Percentiles rank a stretch among this genome's conserved stretches.
Evolutionary conservation across 2,797 vertebrate genomes (phyloP).

Genomic region (Pangasius larnaudii): DNA sequence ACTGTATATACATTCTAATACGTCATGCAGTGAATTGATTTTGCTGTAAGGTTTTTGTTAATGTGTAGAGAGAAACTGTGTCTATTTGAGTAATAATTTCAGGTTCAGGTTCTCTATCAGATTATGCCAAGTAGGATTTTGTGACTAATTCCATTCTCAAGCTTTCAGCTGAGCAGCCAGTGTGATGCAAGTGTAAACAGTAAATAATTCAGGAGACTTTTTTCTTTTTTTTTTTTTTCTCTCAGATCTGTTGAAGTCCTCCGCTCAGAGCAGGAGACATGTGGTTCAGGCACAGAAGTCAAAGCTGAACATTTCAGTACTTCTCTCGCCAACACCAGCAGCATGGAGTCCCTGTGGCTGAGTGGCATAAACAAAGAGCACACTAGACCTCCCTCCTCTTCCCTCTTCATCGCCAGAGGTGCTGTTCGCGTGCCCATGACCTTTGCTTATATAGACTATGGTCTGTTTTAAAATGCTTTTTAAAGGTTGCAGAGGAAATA

Average conservation of each 20-base stretch:
- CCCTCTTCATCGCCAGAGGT: constrained; percentile 69
- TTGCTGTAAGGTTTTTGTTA: neutral
- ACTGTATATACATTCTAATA: neutral
- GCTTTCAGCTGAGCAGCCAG: constrained; percentile 14
- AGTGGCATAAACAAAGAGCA: constrained; percentile 63
- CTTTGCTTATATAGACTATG: constrained; percentile 51
- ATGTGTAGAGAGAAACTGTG: neutral
- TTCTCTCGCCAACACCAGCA: constrained; percentile 55
- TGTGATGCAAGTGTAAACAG: constrained; percentile 31
- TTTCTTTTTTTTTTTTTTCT: neutral
- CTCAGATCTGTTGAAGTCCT: constrained; percentile 60
- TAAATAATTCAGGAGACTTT: constrained; percentile 33
- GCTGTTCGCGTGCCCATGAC: constrained; percentile 52
- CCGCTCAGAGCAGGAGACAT: constrained; percentile 62
- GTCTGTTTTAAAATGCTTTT: constrained; percentile 51
- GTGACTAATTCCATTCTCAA: constrained; percentile 17
- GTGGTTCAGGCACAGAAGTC: constrained; percentile 54
- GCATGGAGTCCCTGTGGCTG: constrained; percentile 61
- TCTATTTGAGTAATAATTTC: constrained; percentile 12
- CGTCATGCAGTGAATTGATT: neutral
- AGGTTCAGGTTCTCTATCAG: constrained; percentile 4
- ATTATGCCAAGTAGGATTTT: constrained; percentile 33
- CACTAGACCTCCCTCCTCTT: constrained; percentile 56
- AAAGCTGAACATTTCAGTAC: constrained; percentile 55
- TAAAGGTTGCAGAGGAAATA: constrained; percentile 55